Base-by-base conservation (phyloP, 2,113 vertebrate genomes). In the Callipepla californica region DNA sequence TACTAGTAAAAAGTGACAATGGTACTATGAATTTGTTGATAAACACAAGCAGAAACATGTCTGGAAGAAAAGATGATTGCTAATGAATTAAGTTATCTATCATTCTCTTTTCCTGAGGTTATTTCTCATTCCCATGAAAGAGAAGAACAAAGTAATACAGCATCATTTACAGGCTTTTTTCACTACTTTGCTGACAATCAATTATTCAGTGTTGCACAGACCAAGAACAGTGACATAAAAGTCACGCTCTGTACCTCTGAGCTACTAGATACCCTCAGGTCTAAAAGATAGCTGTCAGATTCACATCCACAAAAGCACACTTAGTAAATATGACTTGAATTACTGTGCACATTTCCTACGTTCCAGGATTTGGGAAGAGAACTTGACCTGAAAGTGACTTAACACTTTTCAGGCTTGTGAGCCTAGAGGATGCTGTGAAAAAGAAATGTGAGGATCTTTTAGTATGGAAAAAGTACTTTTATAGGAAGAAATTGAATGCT, bases 331-430 rank as follows among this genome's bases (percentile, higher is more conserved):
- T 0, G 2, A 50, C 6, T 26, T 78, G 61, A 80, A 91, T 75
- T 67, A 63, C 38, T 47, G n/a, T 28, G 57, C 8, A 19, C 61
- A 4, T 30, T 80, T 73, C 32, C 15, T 80, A 21, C 11, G 13
- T 58, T 73, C 85, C 47, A 45, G 77, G 45, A 80, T 16, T 68
- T 11, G 5, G 85, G 22, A 80, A 66, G 53, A 16, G 26, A 89
- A 74, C 26, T 66, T 53, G 26, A 34, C 50, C 61, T 67, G 38
- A 65, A 92, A 82, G 23, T 3, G 4, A 5, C 32, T 67, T 76
- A 86, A 77, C 75, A 55, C 8, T 74, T 92, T 67, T 79, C 58
- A 84, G 76, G 21, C 23, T 81, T 84, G 8, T 53, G 20, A 91
- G 30, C 7, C 50, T 69, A 81, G 6, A 88, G 36, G n/a, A 92